A percentile compares a stretch with the other conserved stretches of the same genome.
These are phyloP conservation scores for Upupa epops DNA, from an alignment of 2,113 vertebrate species.

Conservation along the genomic window DNA sequence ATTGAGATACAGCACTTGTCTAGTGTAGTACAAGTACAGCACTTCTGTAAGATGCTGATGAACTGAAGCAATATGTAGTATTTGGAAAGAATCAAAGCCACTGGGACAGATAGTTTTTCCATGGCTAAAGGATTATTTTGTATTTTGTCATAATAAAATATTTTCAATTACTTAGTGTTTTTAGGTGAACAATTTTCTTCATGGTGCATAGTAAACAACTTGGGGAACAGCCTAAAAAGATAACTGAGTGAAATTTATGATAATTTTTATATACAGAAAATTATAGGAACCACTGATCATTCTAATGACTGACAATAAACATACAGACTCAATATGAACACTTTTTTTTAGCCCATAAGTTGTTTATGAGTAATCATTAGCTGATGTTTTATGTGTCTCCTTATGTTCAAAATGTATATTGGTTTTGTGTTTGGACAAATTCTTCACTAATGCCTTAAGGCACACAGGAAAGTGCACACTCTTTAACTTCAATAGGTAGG, in stretches of 20 bases:
- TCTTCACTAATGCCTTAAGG: neutral
- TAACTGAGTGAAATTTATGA: neutral
- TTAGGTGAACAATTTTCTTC: neutral
- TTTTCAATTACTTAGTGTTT: neutral
- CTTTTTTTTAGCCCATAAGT: neutral
- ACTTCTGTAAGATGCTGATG: neutral
- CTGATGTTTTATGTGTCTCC: neutral
- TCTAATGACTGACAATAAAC: neutral
- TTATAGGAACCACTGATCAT: neutral
- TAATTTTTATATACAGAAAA: neutral
- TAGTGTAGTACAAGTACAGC: no score
- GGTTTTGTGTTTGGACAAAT: neutral
- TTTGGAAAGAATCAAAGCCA: neutral
- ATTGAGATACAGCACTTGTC: neutral
- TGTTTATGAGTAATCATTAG: neutral
- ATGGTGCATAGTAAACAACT: neutral
- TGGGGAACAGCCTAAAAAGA: neutral
- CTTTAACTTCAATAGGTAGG: neutral
- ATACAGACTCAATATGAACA: neutral
- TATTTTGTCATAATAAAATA: neutral
- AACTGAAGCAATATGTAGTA: neutral
- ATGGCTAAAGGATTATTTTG: fast-evolving
- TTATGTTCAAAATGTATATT: neutral
- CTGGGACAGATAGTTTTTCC: neutral
- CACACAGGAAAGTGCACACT: neutral